phyloP scores from a whole-genome alignment of 2,888 invertebrate genomes.

The Callinectes sapidus region DNA sequence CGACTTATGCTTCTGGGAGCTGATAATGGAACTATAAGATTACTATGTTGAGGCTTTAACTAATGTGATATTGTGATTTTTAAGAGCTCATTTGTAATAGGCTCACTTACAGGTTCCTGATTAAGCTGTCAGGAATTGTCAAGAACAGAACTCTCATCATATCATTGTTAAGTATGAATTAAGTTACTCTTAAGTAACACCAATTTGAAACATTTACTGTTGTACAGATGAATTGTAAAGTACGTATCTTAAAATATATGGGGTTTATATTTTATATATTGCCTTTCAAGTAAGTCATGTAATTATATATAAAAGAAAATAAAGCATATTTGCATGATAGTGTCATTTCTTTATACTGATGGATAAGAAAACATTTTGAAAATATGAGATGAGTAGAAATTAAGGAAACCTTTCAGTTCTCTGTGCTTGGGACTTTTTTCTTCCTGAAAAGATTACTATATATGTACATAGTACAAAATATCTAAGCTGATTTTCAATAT shows the following conservation, averaged over 20 bases:
- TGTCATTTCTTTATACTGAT: background rate
- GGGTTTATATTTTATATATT: slow-evolving; percentile 16
- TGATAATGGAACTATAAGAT: slow-evolving; percentile 85
- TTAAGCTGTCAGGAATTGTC: background rate
- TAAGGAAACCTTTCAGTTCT: no score
- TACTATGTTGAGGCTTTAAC: slow-evolving; percentile 63
- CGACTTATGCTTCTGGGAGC: slow-evolving; percentile 91
- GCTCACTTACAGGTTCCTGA: background rate
- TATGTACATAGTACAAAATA: no score
- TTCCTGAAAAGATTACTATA: no score
- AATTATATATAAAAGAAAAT: background rate
- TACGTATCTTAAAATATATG: background rate
- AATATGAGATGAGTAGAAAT: no score
- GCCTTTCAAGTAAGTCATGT: background rate
- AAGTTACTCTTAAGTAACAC: background rate
- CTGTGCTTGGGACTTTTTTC: no score
- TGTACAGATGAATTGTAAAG: slow-evolving; percentile 20
- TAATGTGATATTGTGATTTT: slow-evolving; percentile 20
- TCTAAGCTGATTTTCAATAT: no score
- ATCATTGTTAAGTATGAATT: background rate
- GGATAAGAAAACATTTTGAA: no score
- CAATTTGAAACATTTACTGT: background rate
- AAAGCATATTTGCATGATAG: background rate
- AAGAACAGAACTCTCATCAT: slow-evolving; percentile 8
- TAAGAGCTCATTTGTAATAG: background rate